Conservation (phyloP, 2,797 vertebrate species). For the Sebastes hubbsi region DNA sequence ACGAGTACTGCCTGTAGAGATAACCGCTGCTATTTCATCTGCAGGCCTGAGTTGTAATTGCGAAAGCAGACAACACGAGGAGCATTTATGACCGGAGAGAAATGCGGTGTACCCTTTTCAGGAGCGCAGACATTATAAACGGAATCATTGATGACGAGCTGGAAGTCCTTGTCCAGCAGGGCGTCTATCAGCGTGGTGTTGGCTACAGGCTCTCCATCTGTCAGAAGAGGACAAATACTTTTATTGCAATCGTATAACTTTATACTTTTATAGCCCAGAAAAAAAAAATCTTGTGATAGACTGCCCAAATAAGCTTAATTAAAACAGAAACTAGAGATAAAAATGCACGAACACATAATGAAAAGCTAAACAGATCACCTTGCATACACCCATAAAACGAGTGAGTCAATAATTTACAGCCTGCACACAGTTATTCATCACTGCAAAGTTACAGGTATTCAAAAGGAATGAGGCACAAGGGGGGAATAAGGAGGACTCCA, state of each 20-base stretch:
- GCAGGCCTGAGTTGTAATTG: background rate
- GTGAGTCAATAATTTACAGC: background rate
- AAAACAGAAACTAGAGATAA: background rate
- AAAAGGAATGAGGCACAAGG: background rate
- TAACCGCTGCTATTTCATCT: background rate
- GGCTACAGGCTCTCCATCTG: conserved; percentile 87
- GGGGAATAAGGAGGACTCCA: background rate
- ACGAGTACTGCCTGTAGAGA: background rate
- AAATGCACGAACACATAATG: background rate
- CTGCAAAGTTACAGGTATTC: background rate
- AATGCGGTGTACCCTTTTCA: conserved; percentile 80
- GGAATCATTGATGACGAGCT: conserved; percentile 86
- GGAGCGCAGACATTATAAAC: conserved; percentile 81
- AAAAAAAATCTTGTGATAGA: background rate
- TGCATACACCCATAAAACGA: background rate
- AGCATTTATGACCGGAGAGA: background rate
- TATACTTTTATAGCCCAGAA: background rate
- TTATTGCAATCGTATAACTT: background rate
- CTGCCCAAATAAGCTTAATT: background rate
- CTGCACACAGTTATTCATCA: background rate
- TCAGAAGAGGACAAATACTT: conserved; percentile 21
- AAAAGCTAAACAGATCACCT: background rate
- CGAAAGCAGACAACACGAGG: background rate
- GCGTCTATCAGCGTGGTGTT: conserved; percentile 83
- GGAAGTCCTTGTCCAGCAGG: conserved; percentile 89